A percentile compares a stretch with the other conserved stretches of the same genome.
phyloP scores from a whole-genome alignment of 2,797 vertebrate genomes.

The Anas flavirostris region DNA sequence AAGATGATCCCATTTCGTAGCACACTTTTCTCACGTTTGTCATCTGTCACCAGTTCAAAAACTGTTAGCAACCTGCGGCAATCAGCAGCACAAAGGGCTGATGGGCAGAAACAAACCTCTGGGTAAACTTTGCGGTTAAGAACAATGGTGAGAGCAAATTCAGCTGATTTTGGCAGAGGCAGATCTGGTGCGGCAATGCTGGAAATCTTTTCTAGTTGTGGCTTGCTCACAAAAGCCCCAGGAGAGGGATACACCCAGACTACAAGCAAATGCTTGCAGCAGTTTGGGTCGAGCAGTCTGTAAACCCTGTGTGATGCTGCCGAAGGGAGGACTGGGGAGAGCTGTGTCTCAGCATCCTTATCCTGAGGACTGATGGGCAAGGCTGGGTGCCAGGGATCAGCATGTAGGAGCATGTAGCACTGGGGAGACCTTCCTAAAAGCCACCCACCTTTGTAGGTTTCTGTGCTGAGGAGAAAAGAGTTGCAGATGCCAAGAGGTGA shows the following conservation, averaged over 20 bases:
- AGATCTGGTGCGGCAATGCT: fast-evolving
- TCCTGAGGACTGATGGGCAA: fast-evolving
- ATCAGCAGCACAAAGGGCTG: not conserved
- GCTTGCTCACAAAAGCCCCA: not conserved
- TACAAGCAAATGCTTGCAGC: not conserved
- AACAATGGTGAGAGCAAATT: not conserved
- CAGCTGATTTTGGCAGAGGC: not conserved
- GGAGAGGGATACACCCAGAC: not conserved
- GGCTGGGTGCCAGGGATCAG: fast-evolving
- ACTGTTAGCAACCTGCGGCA: not conserved
- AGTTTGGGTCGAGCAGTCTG: not conserved
- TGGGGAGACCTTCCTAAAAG: not conserved
- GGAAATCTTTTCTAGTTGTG: not conserved
- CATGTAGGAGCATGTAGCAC: too few species aligned
- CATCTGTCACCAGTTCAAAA: not conserved
- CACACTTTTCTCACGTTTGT: slow-evolving; percentile 14
- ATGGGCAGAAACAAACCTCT: not conserved
- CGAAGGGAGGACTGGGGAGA: not conserved
- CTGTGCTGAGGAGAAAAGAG: not conserved
- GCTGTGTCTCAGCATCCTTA: fast-evolving
- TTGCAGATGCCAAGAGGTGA: not conserved
- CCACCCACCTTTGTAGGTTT: not conserved
- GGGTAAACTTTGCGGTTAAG: not conserved
- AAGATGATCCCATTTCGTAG: not conserved
- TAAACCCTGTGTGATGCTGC: not conserved